Conservation (phyloP, 2,797 vertebrate genomes). For the Eulemur coronatus region DNA sequence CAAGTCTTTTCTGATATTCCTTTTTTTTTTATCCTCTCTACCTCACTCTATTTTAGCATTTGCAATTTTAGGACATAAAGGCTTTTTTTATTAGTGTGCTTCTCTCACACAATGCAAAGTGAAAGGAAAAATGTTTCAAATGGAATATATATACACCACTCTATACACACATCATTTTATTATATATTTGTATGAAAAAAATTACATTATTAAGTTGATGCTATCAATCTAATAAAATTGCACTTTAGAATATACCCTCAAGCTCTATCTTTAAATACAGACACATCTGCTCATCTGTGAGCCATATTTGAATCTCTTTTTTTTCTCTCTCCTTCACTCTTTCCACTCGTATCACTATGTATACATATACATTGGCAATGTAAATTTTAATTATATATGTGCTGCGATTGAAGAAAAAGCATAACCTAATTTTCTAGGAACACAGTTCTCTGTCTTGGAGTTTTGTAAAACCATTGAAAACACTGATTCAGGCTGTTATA, state of each 20-base stretch:
- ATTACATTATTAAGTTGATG: not conserved
- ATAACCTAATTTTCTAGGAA: not conserved
- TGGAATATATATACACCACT: not conserved
- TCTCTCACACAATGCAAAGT: not conserved
- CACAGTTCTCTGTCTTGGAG: not conserved
- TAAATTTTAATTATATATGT: not conserved
- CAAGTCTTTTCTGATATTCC: not conserved
- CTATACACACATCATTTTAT: not conserved
- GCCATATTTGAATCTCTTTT: not conserved
- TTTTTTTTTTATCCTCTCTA: not conserved
- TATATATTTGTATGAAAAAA: not conserved
- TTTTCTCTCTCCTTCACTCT: not conserved
- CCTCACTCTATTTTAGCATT: not conserved
- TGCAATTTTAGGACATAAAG: not conserved
- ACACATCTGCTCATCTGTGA: not conserved
- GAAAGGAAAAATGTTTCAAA: not conserved
- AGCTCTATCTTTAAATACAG: not conserved
- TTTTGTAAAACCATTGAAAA: not conserved
- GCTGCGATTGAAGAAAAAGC: not conserved
- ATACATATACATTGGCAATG: not conserved
- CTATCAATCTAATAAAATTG: not conserved
- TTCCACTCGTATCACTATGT: not conserved
- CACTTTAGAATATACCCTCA: not conserved
- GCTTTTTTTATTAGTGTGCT: not conserved
- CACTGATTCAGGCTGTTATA: not conserved